Conservation (phyloP, 1,140 invertebrate genomes). For the Cyclina sinensis region DNA sequence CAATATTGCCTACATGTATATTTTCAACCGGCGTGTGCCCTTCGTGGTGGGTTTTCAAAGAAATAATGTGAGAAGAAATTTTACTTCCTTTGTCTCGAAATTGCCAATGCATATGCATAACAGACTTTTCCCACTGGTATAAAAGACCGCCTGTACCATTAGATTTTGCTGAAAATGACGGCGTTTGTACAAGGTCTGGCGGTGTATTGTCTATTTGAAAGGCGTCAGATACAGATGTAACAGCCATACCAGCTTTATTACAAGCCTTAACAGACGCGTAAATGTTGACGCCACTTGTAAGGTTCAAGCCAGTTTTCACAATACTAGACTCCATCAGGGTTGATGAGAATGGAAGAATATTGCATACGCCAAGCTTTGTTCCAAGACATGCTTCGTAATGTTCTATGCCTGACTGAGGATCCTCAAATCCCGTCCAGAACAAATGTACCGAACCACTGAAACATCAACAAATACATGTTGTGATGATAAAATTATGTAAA, state of each 20-base stretch:
- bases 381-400: constrained; percentile 68
- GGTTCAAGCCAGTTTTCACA: constrained; percentile 13
- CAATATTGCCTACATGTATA: not conserved
- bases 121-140: constrained; percentile 58
- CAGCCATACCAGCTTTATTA: constrained; percentile 61
- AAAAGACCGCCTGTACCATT: not conserved
- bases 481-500: too few relatives aligned
- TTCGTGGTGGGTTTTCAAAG: constrained; percentile 45
- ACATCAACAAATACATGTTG: too few relatives aligned
- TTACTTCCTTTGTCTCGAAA: constrained; percentile 48
- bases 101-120: constrained; percentile 25
- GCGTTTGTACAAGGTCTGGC: not conserved
- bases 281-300: constrained; percentile 34
- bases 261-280: constrained; percentile 58
- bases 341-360: constrained; percentile 41
- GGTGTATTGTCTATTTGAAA: constrained; percentile 58
- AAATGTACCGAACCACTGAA: constrained; percentile 55
- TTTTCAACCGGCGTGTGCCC: constrained; percentile 36
- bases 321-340: constrained; percentile 31
- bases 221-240: constrained; percentile 43
- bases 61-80: constrained; percentile 12
- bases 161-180: not conserved
- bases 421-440: constrained; percentile 69
- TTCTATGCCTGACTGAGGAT: constrained; percentile 69
- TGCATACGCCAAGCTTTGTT: constrained; percentile 8